Evolutionary conservation across 2,797 vertebrate species (phyloP).

Genomic region (Galago senegalensis): DNA sequence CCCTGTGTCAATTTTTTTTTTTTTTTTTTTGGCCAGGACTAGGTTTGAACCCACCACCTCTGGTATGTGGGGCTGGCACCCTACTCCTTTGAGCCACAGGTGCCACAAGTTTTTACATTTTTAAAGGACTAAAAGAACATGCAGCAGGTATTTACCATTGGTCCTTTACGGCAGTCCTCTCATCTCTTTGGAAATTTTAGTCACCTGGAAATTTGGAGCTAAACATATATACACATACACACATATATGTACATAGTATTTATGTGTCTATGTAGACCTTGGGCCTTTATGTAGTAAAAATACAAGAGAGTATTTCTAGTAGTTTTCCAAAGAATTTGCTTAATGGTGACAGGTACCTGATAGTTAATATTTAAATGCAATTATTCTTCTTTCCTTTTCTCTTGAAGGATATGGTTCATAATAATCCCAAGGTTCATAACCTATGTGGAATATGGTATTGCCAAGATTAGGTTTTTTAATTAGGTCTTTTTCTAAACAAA

Average conservation of each 20-base stretch:
- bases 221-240: background rate
- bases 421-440: background rate
- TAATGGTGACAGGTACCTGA: background rate
- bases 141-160: background rate
- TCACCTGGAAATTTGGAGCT: background rate
- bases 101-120: background rate
- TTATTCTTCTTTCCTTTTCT: background rate
- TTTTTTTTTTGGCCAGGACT: background rate
- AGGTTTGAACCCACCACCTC: too few species aligned
- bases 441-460: too few species aligned
- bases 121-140: conserved; percentile 18
- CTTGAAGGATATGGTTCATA: background rate
- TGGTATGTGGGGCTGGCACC: too few species aligned
- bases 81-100: too few species aligned
- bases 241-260: background rate
- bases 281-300: background rate
- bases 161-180: background rate
- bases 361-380: background rate
- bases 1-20: background rate
- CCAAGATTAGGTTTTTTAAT: background rate
- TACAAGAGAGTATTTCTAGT: background rate
- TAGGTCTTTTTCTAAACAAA: background rate
- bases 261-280: background rate
- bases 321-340: background rate
- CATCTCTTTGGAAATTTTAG: background rate